Conservation (phyloP, 2,797 vertebrate genomes). For the Sebastiscus albofasciatus region DNA sequence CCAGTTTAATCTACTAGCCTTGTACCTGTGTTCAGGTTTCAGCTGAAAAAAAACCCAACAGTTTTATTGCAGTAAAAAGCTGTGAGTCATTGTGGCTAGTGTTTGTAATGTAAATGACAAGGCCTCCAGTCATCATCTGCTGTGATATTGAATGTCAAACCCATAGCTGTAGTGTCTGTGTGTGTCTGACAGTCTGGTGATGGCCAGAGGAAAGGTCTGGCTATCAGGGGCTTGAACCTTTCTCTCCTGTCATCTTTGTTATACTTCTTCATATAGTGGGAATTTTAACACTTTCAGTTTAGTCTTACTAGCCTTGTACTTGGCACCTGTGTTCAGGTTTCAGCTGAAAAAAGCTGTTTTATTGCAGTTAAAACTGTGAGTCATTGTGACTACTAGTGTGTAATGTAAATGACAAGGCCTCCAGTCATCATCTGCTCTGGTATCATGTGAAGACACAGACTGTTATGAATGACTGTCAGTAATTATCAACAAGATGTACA, state of each 20-base stretch:
- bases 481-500: too few relatives aligned
- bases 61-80: too few relatives aligned
- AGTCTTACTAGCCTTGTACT: neutral
- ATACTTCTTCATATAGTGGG: neutral
- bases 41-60: too few relatives aligned
- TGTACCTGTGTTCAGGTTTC: neutral
- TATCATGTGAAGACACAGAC: too few relatives aligned
- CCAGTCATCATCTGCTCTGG: neutral
- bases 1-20: neutral
- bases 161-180: conserved; percentile 6
- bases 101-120: too few relatives aligned
- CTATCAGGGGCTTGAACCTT: conserved; percentile 32
- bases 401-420: neutral
- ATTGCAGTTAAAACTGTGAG: too few relatives aligned
- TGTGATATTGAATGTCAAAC: conserved; percentile 33
- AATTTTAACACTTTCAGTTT: neutral
- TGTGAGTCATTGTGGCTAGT: too few relatives aligned
- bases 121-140: neutral
- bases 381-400: too few relatives aligned
- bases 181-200: neutral
- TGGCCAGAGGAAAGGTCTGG: conserved; percentile 53
- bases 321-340: neutral
- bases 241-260: conserved; percentile 19
- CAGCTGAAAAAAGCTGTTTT: too few relatives aligned
- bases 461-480: too few relatives aligned